phyloP scores from a whole-genome alignment of 2,797 vertebrate species.

The Sciurus vulgaris region DNA sequence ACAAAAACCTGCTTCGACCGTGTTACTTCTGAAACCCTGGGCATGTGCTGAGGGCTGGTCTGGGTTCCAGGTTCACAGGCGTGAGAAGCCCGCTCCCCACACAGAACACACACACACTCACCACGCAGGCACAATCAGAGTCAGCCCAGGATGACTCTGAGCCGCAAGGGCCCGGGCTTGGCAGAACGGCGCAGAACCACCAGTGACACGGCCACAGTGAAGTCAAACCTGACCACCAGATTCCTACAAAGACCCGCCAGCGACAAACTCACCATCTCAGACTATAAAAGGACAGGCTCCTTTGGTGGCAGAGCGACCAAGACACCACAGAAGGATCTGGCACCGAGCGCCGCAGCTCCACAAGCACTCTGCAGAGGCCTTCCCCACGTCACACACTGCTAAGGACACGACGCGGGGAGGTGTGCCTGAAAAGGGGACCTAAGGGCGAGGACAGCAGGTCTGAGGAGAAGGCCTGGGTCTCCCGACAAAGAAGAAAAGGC shows the following conservation, averaged over 20 bases:
- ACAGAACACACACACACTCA: not conserved
- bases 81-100: not conserved
- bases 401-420: not conserved
- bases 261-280: not conserved
- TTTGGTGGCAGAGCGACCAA: not conserved
- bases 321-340: not conserved
- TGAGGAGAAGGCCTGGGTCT: not conserved
- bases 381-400: not conserved
- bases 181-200: not conserved
- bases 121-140: not conserved
- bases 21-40: not conserved
- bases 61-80: not conserved
- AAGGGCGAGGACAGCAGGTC: not conserved
- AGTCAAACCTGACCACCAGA: not conserved
- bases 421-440: not conserved
- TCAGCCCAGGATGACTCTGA: not conserved
- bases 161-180: not conserved
- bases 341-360: not conserved
- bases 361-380: not conserved
- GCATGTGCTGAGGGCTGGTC: not conserved
- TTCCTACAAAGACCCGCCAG: not conserved
- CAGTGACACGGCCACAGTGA: not conserved
- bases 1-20: not conserved
- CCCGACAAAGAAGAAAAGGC: too few relatives aligned
- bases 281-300: not conserved